Evolutionary conservation across 1,140 invertebrate species (phyloP), one percentile per base, ranked within the genome.

Genomic region (Lerema accius): DNA sequence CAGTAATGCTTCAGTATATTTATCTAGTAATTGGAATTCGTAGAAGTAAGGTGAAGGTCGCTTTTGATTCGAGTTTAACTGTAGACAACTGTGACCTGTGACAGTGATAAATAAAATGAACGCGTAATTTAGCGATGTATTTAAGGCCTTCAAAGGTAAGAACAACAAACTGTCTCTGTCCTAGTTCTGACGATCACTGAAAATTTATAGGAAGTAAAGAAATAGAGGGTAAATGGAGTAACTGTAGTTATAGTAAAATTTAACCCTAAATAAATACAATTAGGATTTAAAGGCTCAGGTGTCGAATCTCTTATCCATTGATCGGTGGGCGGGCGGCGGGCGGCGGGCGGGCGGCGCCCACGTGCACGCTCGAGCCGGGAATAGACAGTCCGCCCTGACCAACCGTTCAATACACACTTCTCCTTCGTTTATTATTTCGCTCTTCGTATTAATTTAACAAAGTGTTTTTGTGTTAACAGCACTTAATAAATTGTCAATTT

Each of bases 311-410:
- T 71, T 75, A 67, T 69, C 78, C 81, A 86, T 86, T 86, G 82
- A 86, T 82, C 84, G 81, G 76, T 71, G 75, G 78, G 79, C 77
- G 76, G 81, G 81, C 74, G 74, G 71, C 71, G 73, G 19, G 19
- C 19, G 5, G 19, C 19, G 19, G 19, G 19, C 19, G 19, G 70
- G 69, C 69, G 71, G 71, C 79, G 76, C 82, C 87, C 87, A 89
- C 86, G 86, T 89, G 85, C 69, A 79, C 76, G 73, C 76, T 82
- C 80, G 66, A 46, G 73, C 84, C 79, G 64, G 82, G 85, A 89
- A 89, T 89, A 89, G 84, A 68, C 82, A 89, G 86, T 89, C 76
- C 49, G 78, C 76, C 73, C 76, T 76, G 84, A 76, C 68, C 73
- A 56, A 66, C 69, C 61, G 76, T 53, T 65, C 70, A 46, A 62